Base-by-base conservation (phyloP, 2,888 invertebrate genomes). In the Cerastis leucographa region DNA sequence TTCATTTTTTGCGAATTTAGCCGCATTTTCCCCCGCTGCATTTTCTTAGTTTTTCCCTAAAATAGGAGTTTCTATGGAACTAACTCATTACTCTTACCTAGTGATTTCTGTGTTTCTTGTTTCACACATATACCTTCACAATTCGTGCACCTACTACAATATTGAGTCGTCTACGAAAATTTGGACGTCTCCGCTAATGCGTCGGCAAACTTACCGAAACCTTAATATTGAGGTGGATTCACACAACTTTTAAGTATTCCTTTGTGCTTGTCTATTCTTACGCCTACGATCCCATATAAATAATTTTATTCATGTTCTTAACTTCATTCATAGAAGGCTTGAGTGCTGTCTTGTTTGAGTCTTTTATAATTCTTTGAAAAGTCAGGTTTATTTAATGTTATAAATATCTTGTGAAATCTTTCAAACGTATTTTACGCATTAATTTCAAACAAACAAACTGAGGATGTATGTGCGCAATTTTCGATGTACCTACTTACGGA, bases 101-200 rank as follows among this genome's bases (percentile, higher is more conserved):
- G 40, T 17, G n/a, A 42, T 29, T 44, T 71, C 17, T 61, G 22
- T 46, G 49, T 71, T 70, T 61, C n/a, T 66, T 65, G 49, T 80
- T 82, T 72, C 46, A 76, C 76, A 70, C 70, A 40, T 40, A 35
- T 25, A n/a, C n/a, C 80, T 75, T 67, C 56, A 74, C 35, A 80
- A 77, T 72, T 77, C 74, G 76, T 85, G 77, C 51, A 69, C 64
- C 29, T 42, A 67, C 72, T 67, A 79, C 14, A 78, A 81, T 73
- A 74, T 61, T 67, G 46, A 78, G 79, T 71, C 76, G 78, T 78
- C 80, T 78, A 82, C 25, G 29, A 86, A 85, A 86, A 87, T 87
- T 86, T 83, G 70, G 29, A 83, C 49, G 74, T 44, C 49, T 67
- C 46, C 67, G 85, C 86, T 87, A 87, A 86, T 71, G 79, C 71